These are phyloP conservation scores for Conger conger DNA, from an alignment of 2,113 vertebrate species.

Conservation along the genomic window DNA sequence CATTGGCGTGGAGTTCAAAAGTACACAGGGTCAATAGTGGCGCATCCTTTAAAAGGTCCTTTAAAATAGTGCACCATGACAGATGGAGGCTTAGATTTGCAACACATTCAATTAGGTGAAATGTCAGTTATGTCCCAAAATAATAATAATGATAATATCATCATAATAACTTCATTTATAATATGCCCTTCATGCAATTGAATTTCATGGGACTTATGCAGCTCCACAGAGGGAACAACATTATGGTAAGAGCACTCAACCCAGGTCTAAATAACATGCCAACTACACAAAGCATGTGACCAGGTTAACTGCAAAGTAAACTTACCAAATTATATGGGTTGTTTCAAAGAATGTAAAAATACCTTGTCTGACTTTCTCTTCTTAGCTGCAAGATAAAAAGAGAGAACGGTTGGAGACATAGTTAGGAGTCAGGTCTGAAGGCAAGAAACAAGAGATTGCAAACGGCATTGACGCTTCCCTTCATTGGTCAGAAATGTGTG, in stretches of 20 bases:
- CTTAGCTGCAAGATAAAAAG: conserved; percentile 74
- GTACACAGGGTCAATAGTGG: too few relatives aligned
- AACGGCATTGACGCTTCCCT: neutral
- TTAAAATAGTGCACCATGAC: too few relatives aligned
- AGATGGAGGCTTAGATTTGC: too few relatives aligned
- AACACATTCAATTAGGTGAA: too few relatives aligned
- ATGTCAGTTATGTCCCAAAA: too few relatives aligned
- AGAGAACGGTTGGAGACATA: neutral
- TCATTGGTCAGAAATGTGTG: neutral
- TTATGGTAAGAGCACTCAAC: too few relatives aligned
- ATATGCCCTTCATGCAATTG: too few relatives aligned
- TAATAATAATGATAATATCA: neutral
- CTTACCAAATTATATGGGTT: conserved; percentile 27
- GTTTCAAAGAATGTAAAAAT: conserved; percentile 41
- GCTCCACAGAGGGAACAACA: too few relatives aligned
- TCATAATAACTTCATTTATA: neutral
- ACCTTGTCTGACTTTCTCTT: conserved; percentile 97
- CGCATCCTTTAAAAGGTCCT: too few relatives aligned
- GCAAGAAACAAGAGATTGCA: neutral
- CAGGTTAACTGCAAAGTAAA: neutral
- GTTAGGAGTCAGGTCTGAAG: neutral
- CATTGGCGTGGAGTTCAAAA: too few relatives aligned
- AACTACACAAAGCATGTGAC: neutral
- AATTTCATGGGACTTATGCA: too few relatives aligned
- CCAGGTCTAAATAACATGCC: neutral